phyloP scores from a whole-genome alignment of 2,888 invertebrate genomes.

The Ochropacha duplaris region DNA sequence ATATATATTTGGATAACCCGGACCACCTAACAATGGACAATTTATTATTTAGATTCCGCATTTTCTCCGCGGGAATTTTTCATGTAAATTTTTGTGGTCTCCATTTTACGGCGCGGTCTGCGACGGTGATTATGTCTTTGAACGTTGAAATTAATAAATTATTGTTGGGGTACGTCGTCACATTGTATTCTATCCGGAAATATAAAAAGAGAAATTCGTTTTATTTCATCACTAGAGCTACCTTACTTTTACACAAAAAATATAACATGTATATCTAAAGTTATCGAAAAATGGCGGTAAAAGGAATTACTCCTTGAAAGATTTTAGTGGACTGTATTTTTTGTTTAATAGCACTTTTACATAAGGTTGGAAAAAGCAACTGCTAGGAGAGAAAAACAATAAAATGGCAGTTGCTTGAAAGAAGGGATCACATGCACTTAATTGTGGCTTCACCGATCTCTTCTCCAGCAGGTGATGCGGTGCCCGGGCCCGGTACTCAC shows the following conservation, averaged over 20 bases:
- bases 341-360: no score
- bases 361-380: no score
- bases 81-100: slow-evolving; percentile 62
- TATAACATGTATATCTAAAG: not conserved
- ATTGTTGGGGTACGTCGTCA: slow-evolving; percentile 29
- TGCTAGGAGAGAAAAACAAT: no score
- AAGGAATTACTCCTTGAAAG: no score
- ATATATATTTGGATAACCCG: slow-evolving; percentile 64
- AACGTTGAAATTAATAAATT: slow-evolving; percentile 40
- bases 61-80: slow-evolving; percentile 60
- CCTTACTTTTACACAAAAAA: not conserved
- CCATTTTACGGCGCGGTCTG: slow-evolving; percentile 41
- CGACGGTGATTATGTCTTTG: slow-evolving; percentile 53
- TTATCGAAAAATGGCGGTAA: no score
- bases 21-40: slow-evolving; percentile 72
- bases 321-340: no score
- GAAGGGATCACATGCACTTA: no score
- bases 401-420: no score
- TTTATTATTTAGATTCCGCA: slow-evolving; percentile 78
- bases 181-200: not conserved
- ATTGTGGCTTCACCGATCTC: no score
- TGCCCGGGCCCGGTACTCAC: no score
- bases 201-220: not conserved
- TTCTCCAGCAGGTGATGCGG: no score
- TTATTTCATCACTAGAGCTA: not conserved